These are phyloP conservation scores for Rhodeus uyekii DNA, from an alignment of 2,797 vertebrate genomes.

Conservation along the genomic window DNA sequence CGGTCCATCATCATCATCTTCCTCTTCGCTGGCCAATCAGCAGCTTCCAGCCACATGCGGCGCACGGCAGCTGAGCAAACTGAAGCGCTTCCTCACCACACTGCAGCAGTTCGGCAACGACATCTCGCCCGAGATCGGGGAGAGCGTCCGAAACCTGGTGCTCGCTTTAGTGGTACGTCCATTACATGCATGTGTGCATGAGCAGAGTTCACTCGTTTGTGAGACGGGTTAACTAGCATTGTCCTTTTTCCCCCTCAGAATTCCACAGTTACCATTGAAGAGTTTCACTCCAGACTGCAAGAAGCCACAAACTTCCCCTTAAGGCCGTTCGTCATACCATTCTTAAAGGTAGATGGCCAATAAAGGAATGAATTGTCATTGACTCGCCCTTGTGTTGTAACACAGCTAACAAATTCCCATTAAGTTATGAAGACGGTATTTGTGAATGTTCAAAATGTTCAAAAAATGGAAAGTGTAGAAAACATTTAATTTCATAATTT, in stretches of 20 bases:
- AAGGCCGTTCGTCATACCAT: conserved; percentile 96
- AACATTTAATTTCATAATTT: not conserved
- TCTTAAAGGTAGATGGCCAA: conserved; percentile 86
- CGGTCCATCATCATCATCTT: conserved; percentile 94
- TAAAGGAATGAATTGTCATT: not conserved
- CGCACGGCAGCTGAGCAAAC: conserved; percentile 96
- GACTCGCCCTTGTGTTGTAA: not conserved
- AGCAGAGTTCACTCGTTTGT: not conserved
- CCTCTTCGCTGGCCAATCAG: conserved; percentile 95
- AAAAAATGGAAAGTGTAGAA: not conserved
- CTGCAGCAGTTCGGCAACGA: conserved; percentile 99
- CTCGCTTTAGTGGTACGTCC: conserved; percentile 91
- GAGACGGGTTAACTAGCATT: conserved; percentile 11
- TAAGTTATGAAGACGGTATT: not conserved
- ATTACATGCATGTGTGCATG: not conserved
- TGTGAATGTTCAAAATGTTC: not conserved
- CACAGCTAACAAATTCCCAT: not conserved
- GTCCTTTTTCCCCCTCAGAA: conserved; percentile 79
- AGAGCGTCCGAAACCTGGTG: conserved; percentile 94
- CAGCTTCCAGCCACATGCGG: conserved; percentile 97
- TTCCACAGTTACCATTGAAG: conserved; percentile 96
- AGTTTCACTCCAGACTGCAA: conserved; percentile 97
- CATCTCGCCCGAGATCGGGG: conserved; percentile 98
- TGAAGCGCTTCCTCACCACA: conserved; percentile 98
- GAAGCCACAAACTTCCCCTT: conserved; percentile 98